A percentile compares a stretch with the other conserved stretches of the same genome.
phyloP scores from a whole-genome alignment of 2,888 invertebrate genomes.

The Hofmannophila pseudospretella region DNA sequence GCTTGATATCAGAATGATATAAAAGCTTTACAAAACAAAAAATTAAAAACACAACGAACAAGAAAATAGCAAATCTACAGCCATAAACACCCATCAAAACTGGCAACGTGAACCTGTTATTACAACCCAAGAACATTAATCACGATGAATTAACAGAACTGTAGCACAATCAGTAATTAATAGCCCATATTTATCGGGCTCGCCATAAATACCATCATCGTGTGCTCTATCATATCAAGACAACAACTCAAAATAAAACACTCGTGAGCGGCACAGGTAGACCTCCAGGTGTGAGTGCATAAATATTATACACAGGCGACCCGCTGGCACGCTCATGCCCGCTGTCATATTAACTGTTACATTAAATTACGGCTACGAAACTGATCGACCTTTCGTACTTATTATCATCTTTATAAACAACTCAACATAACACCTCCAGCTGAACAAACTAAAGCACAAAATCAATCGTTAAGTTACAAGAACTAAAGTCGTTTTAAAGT shows the following conservation, averaged over 20 bases:
- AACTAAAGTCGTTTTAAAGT: conserved; percentile 27
- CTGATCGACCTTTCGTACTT: conserved; percentile 58
- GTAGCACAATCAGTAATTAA: conserved; percentile 72
- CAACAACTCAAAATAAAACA: conserved; percentile 67
- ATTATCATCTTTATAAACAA: conserved; percentile 37
- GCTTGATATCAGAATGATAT: no score
- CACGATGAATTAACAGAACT: conserved; percentile 68
- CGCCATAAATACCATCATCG: conserved; percentile 61
- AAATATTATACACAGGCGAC: conserved; percentile 71
- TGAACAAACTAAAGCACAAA: conserved; percentile 8
- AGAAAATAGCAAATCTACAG: background rate
- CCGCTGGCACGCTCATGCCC: conserved; percentile 73
- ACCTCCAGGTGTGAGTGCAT: conserved; percentile 78
- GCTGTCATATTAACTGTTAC: conserved; percentile 79
- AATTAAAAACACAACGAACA: background rate
- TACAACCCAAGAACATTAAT: conserved; percentile 45
- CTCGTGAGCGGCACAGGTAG: conserved; percentile 34
- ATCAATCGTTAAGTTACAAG: conserved; percentile 10
- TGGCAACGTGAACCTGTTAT: conserved; percentile 14
- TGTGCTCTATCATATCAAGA: conserved; percentile 61
- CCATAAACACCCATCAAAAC: no score
- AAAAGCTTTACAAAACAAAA: no score
- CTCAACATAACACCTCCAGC: conserved; percentile 24
- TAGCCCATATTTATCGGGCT: conserved; percentile 65
- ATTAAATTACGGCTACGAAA: conserved; percentile 74